A percentile compares a stretch with the other conserved stretches of the same genome.
These are phyloP conservation scores for Zeugodacus cucurbitae DNA, from an alignment of 1,140 invertebrate species.

Conservation along the genomic window DNA sequence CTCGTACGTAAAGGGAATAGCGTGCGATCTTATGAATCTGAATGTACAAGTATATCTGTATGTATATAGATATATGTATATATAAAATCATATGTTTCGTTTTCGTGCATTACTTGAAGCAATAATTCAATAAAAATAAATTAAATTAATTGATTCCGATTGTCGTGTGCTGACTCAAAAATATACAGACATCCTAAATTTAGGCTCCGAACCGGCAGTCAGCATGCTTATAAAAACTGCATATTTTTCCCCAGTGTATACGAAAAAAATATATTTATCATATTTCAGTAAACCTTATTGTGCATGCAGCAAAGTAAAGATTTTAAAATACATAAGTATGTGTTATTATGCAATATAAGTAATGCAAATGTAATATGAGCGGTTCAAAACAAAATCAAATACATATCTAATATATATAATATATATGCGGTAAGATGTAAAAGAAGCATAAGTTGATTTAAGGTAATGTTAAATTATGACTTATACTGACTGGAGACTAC, in stretches of 20 bases:
- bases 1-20: too few species aligned
- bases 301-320: background rate
- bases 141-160: background rate
- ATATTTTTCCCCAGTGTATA: background rate
- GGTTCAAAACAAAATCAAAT: too few species aligned
- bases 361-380: background rate
- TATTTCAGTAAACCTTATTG: background rate
- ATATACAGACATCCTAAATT: background rate
- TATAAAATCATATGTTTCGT: background rate
- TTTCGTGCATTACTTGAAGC: background rate
- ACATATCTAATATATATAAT: too few species aligned
- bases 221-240: background rate
- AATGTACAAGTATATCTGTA: background rate
- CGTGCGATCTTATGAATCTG: too few species aligned
- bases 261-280: background rate
- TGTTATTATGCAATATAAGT: background rate
- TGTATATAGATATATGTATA: background rate
- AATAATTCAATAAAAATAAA: background rate
- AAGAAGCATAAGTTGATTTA: too few species aligned
- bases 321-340: background rate
- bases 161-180: background rate
- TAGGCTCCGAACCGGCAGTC: background rate
- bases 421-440: too few species aligned
- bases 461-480: too few species aligned
- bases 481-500: too few species aligned